phyloP scores from a whole-genome alignment of 2,888 invertebrate genomes.

The Drosophila atripex region DNA sequence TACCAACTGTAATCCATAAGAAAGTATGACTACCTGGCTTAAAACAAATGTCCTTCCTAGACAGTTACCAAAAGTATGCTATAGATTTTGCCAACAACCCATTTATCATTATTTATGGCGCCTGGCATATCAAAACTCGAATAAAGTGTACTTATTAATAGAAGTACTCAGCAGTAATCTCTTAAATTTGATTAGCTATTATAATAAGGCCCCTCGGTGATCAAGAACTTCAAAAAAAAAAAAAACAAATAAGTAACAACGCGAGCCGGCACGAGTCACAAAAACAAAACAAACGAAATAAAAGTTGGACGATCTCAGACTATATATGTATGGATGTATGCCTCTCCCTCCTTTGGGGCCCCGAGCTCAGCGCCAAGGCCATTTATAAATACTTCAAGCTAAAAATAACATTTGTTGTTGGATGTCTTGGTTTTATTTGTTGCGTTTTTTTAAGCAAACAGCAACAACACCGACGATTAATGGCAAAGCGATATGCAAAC shows the following conservation, averaged over 20 bases:
- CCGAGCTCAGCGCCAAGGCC: conserved; percentile 67
- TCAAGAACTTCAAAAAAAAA: neutral
- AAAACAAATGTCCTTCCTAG: neutral
- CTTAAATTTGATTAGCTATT: neutral
- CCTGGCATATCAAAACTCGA: neutral
- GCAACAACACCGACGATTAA: conserved; percentile 53
- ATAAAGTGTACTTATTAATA: neutral
- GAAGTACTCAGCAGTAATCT: neutral
- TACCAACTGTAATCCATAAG: too few species aligned
- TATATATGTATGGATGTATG: neutral
- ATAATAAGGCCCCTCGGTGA: neutral
- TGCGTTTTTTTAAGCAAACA: conserved; percentile 23
- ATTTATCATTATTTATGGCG: neutral
- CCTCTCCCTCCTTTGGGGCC: conserved; percentile 4
- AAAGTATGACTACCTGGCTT: too few species aligned
- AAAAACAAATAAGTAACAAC: neutral
- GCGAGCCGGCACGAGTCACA: neutral
- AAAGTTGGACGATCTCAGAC: conserved; percentile 16
- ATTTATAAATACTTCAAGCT: conserved; percentile 79
- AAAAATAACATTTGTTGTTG: conserved; percentile 70
- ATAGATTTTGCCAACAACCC: neutral
- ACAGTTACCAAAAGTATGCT: neutral
- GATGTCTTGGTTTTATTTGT: conserved; percentile 13
- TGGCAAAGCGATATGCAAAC: conserved; percentile 58
- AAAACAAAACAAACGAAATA: neutral